Conservation (phyloP, 2,888 invertebrate species). For the Xanthorhoe spadicearia region DNA sequence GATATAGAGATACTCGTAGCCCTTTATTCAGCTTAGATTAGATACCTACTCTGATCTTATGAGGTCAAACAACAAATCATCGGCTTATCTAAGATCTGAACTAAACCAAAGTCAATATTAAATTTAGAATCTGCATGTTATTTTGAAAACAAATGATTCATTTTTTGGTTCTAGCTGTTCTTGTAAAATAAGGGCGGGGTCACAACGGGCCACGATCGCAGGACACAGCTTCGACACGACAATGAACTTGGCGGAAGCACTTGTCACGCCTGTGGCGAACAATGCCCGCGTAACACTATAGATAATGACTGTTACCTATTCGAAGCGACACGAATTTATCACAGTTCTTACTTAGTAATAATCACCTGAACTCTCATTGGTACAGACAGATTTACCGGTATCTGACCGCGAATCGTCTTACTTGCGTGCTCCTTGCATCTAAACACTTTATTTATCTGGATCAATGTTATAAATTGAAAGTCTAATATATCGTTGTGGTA, state of each 20-base stretch:
- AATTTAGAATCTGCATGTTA: background rate
- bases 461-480: background rate
- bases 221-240: constrained; percentile 60
- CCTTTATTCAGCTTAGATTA: constrained; percentile 25
- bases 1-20: constrained; percentile 27
- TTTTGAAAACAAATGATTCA: constrained; percentile 4
- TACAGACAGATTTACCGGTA: constrained; percentile 13
- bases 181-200: constrained; percentile 53
- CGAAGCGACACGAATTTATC: constrained; percentile 42
- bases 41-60: constrained; percentile 11
- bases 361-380: background rate
- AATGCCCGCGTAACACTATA: constrained; percentile 62
- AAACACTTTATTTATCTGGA: background rate
- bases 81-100: constrained; percentile 8
- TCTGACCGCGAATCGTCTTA: constrained; percentile 11
- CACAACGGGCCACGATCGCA: constrained; percentile 50
- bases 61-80: constrained; percentile 27
- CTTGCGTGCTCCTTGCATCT: background rate
- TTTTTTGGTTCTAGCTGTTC: constrained; percentile 6
- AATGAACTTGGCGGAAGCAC: constrained; percentile 83
- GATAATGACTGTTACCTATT: constrained; percentile 66
- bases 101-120: constrained; percentile 7
- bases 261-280: constrained; percentile 80
- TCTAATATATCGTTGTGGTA: background rate
- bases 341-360: constrained; percentile 28